Evolutionary conservation across 2,888 invertebrate species (phyloP).

Genomic region (Nematopogon swammerdamellus): DNA sequence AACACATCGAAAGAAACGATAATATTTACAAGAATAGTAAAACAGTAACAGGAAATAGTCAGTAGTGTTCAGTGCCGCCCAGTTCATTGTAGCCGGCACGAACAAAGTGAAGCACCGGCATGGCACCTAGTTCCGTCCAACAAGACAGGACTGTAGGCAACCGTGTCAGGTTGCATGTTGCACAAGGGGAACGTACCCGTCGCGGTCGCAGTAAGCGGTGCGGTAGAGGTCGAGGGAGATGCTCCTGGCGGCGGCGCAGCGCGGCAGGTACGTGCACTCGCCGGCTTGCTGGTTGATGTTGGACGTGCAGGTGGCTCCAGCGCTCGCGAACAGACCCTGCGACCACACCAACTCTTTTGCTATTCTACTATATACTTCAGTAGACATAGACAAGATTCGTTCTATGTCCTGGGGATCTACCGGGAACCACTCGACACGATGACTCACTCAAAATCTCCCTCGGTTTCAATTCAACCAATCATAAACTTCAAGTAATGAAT

Average conservation of each 20-base stretch:
- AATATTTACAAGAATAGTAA: no score
- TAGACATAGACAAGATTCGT: not conserved
- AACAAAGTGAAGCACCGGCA: no score
- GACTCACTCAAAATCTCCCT: no score
- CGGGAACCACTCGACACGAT: not conserved
- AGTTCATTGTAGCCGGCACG: no score
- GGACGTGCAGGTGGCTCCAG: slow-evolving; percentile 18
- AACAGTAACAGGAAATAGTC: no score
- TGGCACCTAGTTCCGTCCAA: no score
- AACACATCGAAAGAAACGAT: no score
- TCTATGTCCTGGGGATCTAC: not conserved
- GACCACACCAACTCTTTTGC: not conserved
- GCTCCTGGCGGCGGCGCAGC: slow-evolving; percentile 24
- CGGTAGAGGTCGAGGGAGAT: slow-evolving; percentile 25
- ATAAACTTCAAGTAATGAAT: no score
- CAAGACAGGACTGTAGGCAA: no score
- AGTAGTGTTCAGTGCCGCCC: no score
- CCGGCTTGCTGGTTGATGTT: slow-evolving; percentile 14
- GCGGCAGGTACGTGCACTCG: slow-evolving; percentile 37
- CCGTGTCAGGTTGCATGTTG: no score
- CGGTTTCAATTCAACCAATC: no score
- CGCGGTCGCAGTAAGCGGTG: slow-evolving; percentile 26
- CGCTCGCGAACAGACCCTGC: slow-evolving; percentile 10
- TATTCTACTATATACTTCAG: not conserved
- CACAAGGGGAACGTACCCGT: slow-evolving; percentile 25